Evolutionary conservation across 1,140 invertebrate genomes (phyloP), one percentile per base, ranked within the genome.

Genomic region (Trichonephila clavipes): DNA sequence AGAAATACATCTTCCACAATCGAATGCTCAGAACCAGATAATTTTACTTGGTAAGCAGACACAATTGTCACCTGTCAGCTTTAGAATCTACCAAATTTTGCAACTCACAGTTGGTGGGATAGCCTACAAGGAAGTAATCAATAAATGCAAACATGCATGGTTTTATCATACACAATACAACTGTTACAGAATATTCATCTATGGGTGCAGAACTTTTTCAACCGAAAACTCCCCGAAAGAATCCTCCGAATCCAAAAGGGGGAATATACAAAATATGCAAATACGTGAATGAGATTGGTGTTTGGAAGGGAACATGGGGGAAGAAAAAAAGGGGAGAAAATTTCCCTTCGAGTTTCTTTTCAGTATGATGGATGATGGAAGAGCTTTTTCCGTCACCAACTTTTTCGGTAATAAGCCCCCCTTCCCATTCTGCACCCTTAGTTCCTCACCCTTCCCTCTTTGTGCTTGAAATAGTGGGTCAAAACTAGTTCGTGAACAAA

Each of bases 231-330:
- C 87, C 87, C 62, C 85, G 8, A 62, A 59, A 86, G 58, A 88
- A 69, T 64, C 61, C 19, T 28, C 21, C 10, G n/a, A 83, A 83
- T 44, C 64, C 14, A 40, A 69, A 87, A 87, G 34, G 21, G 87
- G 62, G 64, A 88, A 81, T 69, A 90, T 90, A 90, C 28, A 88
- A 72, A 72, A 81, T 90, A 90, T 90, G 88, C 88, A 90, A 90
- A 90, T 90, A 61, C 14, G 51, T 5, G 88, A 90, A 90, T 90
- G 88, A 90, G 69, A 90, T 90, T 90, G 88, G 19, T 81, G 88
- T 61, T 58, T 77, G 61, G 72, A 61, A 51, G 44, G 21, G 34
- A 28, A 40, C n/a, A 61, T 58, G 85, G 40, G 34, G n/a, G 64
- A 87, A 24, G 21, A 64, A 64, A 87, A 16, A 64, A 64, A 64